Evolutionary conservation across 2,113 vertebrate genomes (phyloP).

Genomic region (Salvelinus alpinus): DNA sequence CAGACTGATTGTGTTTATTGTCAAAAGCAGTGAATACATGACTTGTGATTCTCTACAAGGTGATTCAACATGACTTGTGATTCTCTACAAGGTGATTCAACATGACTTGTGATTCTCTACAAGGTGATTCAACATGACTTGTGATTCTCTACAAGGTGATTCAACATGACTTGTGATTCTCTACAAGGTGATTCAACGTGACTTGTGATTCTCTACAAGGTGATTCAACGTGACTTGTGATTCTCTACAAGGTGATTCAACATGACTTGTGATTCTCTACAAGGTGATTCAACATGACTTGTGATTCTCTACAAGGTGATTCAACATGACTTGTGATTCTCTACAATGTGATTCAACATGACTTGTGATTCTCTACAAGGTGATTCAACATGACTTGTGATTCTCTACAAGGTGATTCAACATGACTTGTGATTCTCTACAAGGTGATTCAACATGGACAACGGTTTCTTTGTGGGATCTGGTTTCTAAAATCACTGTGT

Average conservation of each 20-base stretch:
- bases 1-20: not conserved
- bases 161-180: no score
- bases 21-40: not conserved
- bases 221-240: no score
- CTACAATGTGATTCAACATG: not conserved
- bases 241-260: not conserved
- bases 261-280: no score
- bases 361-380: not conserved
- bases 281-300: not conserved
- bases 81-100: not conserved
- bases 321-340: no score
- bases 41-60: not conserved
- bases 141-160: not conserved
- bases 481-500: constrained; percentile 65
- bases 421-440: no score
- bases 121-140: not conserved
- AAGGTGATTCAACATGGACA: not conserved
- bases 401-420: not conserved
- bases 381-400: no score
- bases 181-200: no score
- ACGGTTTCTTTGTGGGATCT: no score
- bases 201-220: not conserved
- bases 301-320: not conserved
- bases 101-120: no score
- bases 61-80: no score